phyloP scores from a whole-genome alignment of 2,888 invertebrate genomes.

The Drosophila mayaguana region DNA sequence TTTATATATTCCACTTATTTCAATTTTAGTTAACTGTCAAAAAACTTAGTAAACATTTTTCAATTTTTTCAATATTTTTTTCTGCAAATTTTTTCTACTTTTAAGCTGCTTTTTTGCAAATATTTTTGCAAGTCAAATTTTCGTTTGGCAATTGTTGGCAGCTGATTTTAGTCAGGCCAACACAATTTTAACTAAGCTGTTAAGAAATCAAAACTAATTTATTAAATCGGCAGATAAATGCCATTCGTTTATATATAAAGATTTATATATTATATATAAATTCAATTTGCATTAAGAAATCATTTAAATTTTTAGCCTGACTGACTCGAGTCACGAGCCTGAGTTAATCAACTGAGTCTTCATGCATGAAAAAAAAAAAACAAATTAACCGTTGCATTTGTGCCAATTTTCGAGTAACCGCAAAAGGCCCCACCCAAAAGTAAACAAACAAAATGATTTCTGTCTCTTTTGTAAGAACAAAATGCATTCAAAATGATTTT shows the following conservation, averaged over 20 bases:
- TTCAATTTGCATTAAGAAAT: not conserved
- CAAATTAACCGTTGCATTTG: slow-evolving; percentile 13
- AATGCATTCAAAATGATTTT: slow-evolving; percentile 41
- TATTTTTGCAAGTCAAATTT: slow-evolving; percentile 39
- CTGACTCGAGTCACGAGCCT: slow-evolving; percentile 1
- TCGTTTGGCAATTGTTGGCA: slow-evolving; percentile 19
- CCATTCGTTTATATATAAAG: not conserved
- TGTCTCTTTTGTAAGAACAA: slow-evolving; percentile 54
- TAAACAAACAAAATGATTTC: slow-evolving; percentile 2
- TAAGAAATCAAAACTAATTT: slow-evolving; percentile 19
- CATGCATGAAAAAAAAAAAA: not conserved
- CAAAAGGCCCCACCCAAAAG: slow-evolving; percentile 32
- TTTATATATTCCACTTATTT: not conserved
- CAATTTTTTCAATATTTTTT: slow-evolving; percentile 1
- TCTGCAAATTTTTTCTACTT: not conserved
- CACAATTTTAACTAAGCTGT: slow-evolving; percentile 1
- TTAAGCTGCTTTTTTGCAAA: slow-evolving; percentile 2
- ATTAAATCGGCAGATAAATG: slow-evolving; percentile 4
- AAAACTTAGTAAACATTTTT: slow-evolving; percentile 9
- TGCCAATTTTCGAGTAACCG: slow-evolving; percentile 10
- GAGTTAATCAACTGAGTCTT: not conserved
- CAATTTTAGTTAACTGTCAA: slow-evolving; percentile 3
- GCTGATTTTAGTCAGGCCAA: slow-evolving; percentile 17
- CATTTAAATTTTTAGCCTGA: not conserved
- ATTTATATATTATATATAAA: not conserved